These are phyloP conservation scores for Glaucidium brasilianum DNA, from an alignment of 2,113 vertebrate genomes.

Conservation along the genomic window DNA sequence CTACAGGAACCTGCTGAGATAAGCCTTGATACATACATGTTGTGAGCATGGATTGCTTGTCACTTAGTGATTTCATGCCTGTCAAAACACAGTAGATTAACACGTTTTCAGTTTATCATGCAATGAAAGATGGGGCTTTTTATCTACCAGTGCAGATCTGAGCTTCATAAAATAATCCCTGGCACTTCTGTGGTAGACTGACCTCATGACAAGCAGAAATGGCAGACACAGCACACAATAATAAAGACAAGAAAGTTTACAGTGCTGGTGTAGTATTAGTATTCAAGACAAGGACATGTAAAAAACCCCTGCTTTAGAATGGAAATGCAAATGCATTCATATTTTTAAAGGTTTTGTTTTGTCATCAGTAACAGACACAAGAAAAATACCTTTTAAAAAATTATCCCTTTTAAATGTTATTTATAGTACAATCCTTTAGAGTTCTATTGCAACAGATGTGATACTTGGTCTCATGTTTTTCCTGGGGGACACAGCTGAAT, in stretches of 20 bases:
- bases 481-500: background rate
- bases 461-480: background rate
- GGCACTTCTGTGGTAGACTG: background rate
- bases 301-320: background rate
- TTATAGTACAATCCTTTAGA: background rate
- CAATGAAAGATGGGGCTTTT: background rate
- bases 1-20: background rate
- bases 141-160: background rate
- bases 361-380: background rate
- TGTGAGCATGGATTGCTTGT: background rate
- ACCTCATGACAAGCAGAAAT: background rate
- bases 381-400: background rate
- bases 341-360: background rate
- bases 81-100: background rate
- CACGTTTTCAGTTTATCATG: background rate
- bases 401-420: background rate
- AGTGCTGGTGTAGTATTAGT: background rate
- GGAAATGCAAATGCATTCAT: background rate
- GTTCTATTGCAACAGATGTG: background rate
- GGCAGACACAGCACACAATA: background rate
- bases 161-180: background rate
- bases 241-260: background rate
- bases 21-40: accelerated
- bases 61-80: background rate
- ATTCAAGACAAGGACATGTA: background rate